Base-by-base conservation (phyloP, 1,140 invertebrate species). In the Helicoverpa zea region DNA sequence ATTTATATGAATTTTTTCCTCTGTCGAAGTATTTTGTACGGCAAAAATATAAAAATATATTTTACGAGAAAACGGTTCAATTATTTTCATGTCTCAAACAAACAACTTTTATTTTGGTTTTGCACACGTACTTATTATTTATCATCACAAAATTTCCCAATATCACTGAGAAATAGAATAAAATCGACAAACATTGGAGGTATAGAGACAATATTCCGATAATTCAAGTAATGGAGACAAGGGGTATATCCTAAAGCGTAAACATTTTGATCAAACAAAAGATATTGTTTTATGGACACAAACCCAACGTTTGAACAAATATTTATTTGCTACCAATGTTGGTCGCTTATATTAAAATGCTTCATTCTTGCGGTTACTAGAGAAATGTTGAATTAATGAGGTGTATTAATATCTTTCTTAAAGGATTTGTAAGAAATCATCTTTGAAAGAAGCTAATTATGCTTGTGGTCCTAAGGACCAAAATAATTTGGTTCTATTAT, bases 241-340 rank as follows among this genome's bases (percentile, higher is more conserved):
- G 63, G 63, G 61, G 29, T n/a, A 35, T 18, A 64, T 43, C 61
- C 43, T 63, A n/a, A 68, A 13, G 64, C 10, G 12, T 12, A 70
- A 51, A 52, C 66, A 52, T 13, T 7, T 2, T 14, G n/a, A 7
- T 29, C 66, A 70, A 70, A 68, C 23, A 68, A 18, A 47, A 11
- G 9, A 70, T 70, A 70, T 29, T 70, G 47, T 70, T 70, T 70
- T 51, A 68, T 52, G 47, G 51, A 23, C 47, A 18, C 47, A 16
- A 66, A 29, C 29, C 3, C 16, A 12, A 70, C 52, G 66, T 52
- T 66, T 66, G 66, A 78, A 35, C 35, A 2, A 78, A 13, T 23
- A 76, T 23, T 43, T 81, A 7, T 70, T 70, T 70, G 16, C 14
- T 1, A 16, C 61, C 13, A 47, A 64, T 30, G 35, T 35, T 35